Evolutionary conservation across 2,888 invertebrate genomes (phyloP).

Genomic region (Pecten maximus): DNA sequence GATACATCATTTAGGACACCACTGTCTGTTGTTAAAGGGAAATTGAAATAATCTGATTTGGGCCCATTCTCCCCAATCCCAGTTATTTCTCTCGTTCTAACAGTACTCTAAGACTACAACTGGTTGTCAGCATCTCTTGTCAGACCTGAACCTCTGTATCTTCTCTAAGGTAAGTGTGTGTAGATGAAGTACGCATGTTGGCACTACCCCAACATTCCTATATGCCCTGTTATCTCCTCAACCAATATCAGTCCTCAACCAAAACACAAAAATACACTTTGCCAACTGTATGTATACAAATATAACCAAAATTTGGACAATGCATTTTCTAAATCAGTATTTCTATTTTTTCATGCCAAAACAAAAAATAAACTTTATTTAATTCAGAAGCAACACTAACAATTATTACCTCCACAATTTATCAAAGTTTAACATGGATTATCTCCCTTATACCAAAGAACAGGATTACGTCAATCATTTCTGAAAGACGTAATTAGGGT

Average conservation of each 20-base stretch:
- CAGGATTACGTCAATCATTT: too few species aligned
- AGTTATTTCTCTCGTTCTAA: neutral
- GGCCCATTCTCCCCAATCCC: neutral
- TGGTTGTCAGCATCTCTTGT: neutral
- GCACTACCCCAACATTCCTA: neutral
- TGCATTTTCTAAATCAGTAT: neutral
- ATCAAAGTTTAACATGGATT: neutral
- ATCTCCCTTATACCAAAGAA: neutral
- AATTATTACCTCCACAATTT: too few species aligned
- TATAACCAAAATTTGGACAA: neutral
- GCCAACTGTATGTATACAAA: neutral
- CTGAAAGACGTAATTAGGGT: too few species aligned
- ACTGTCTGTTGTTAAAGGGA: neutral
- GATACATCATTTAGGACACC: too few species aligned
- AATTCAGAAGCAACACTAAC: too few species aligned
- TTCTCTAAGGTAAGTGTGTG: neutral
- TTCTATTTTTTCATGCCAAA: neutral
- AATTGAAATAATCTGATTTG: neutral
- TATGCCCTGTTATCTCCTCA: conserved; percentile 4
- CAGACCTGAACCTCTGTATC: neutral
- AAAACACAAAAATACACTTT: neutral
- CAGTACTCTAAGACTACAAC: too few species aligned
- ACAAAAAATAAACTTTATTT: too few species aligned
- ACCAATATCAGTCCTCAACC: neutral
- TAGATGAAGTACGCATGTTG: neutral